Evolutionary conservation across 2,797 vertebrate genomes (phyloP), one percentile per base, ranked within the genome.

Genomic region (Sebastes iracundus): DNA sequence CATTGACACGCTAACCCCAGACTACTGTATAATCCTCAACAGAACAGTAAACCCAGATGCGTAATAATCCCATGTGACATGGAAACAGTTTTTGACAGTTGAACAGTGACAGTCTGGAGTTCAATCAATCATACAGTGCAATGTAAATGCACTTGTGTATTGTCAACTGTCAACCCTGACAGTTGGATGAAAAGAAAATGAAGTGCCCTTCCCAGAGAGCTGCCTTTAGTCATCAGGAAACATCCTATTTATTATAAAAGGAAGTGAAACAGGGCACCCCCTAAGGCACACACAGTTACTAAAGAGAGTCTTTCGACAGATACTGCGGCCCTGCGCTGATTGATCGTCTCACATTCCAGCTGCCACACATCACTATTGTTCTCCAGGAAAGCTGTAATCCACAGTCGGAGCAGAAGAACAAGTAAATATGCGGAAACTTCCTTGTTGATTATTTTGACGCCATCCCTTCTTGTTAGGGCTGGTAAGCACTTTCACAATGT

Each of bases 381-480:
- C 30, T 25, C 9, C 7, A 56, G 5, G 9, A 64, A 77, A 52
- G 20, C 5, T 33, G 3, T 5, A 62, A 73, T 12, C n/a, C 20
- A 30, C 5, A 10, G 10, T 27, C 4, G 10, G 6, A 30, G 22
- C 23, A 74, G 33, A 62, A 20, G 22, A 46, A n/a, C 27, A 16
- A 25, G 28, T 22, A 62, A 42, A 77, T 18, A 62, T 14, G 25
- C 2, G 1, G 60, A 69, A 69, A 76, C 56, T 3, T 55, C 0
- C 1, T 2, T 5, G 23, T 49, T 69, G 22, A 53, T 76, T 56
- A 28, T 58, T 82, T 23, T 35, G 67, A 30, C 11, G 4, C 58
- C 20, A 85, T 58, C 28, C 5, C 11, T 76, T 87, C 80, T 78
- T 67, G 82, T 75, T 65, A 74, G 75, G 84, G 71, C 83, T 84